Base-by-base conservation (phyloP, 64 coral and sea anemone species). In the Montipora efflorescens region DNA sequence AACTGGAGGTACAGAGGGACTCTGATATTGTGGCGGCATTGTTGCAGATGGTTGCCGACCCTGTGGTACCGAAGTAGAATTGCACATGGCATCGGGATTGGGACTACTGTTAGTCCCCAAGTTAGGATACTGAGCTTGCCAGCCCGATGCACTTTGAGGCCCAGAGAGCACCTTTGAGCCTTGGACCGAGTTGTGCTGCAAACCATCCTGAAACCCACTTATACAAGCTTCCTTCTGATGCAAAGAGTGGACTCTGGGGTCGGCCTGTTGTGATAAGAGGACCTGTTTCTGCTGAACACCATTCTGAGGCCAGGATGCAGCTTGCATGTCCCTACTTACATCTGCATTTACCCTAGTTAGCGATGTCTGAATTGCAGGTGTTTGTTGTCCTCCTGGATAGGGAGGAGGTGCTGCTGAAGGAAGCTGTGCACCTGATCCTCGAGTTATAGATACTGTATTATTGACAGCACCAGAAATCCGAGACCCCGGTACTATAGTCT, bases 361-460 rank as follows among this genome's bases (percentile, higher is more conserved):
- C 1, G 82, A 12, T 8, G 66, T 86, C 18, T 70, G 64, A 50
- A 13, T 18, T 22, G 47, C 7, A n/a, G 82, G 46, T 19, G 62
- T 67, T 67, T 84, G 81, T 59, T 84, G 81, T 15, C 19, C 82
- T 86, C 82, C 82, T 16, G 46, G 66, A 86, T 49, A 86, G 48
- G 82, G 46, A 20, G 82, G 11, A 10, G 45, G n/a, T 12, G 20
- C 66, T 82, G 57, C 2, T 11, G 67, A 71, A 49, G 66, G 59
- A 6, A 50, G 46, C 46, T 70, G 82, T 1, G 68, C 22, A 10
- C 82, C 82, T 71, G 66, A 18, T 86, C 82, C 82, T 71, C 15
- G 82, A 86, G 18, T 71, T 18, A 18, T 44, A 12, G 82, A 7
- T 13, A 44, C 45, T 4, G 19, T 72, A 21, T 66, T 86, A 72